phyloP scores from a whole-genome alignment of 2,888 invertebrate species.

The Caenorhabditis japonica region DNA sequence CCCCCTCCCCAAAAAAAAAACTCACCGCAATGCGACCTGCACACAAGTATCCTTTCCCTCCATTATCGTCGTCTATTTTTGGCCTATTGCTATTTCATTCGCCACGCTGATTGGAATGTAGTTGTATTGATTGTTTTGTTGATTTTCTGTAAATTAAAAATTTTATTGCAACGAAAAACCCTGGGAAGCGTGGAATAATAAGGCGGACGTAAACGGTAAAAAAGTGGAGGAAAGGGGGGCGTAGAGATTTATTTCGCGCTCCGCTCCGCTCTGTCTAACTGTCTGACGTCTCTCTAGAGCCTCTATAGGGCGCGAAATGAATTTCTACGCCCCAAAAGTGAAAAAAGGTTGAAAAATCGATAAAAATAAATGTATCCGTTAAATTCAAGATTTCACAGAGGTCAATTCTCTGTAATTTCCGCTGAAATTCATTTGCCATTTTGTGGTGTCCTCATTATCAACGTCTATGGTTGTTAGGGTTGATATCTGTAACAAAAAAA shows the following conservation, averaged over 20 bases:
- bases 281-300: no score
- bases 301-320: no score
- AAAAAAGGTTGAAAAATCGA: not conserved
- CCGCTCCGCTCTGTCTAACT: no score
- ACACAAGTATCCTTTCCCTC: conserved; percentile 48
- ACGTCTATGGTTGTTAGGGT: not conserved
- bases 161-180: conserved; percentile 13
- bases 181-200: not conserved
- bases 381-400: conserved; percentile 9
- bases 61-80: conserved; percentile 2
- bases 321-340: no score
- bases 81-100: conserved; percentile 24
- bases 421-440: conserved; percentile 25
- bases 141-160: conserved; percentile 9
- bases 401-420: conserved; percentile 20
- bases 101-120: no score
- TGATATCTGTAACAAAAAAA: conserved; percentile 21
- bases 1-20: no score
- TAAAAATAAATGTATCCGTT: not conserved
- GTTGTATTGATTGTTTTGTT: not conserved
- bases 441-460: not conserved
- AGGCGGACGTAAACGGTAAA: not conserved
- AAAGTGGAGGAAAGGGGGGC: not conserved
- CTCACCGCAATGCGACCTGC: conserved; percentile 50
- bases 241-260: no score